Evolutionary conservation across 92 coral and sea anemone genomes (phyloP), one percentile per base, ranked within the genome.

Genomic region (Desmophyllum pertusum): DNA sequence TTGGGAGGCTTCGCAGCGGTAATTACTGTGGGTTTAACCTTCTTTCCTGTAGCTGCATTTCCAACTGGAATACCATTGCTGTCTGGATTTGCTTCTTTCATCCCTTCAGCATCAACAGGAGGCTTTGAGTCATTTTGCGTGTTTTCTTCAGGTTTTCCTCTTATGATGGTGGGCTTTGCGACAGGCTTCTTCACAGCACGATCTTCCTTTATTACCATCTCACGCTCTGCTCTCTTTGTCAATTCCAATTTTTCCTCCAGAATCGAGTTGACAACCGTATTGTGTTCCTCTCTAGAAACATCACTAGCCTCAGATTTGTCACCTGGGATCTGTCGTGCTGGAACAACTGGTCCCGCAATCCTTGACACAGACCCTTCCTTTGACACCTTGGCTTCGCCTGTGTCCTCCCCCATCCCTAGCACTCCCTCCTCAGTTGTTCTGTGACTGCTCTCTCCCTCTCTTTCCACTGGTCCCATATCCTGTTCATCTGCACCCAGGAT

Each of bases 21-120:
- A 27, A 91, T 81, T 13, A 88, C 72, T 0, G 94, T 82, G 70
- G 94, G 89, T 73, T 84, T 86, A 66, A 30, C 51, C 82, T 90
- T 93, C 14, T 75, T 46, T 73, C 39, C 41, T 39, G 43, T 35
- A 39, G 23, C 72, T 4, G 33, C 43, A 42, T 29, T 53, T 4
- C 18, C 23, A 35, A 42, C 83, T 27, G 84, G 10, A 45, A n/a
- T 43, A 23, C 3, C 36, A 50, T 63, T 17, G 13, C 30, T 7
- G 46, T 35, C 17, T 21, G 10, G 19, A 23, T 19, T 19, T 21
- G 51, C 48, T 29, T 73, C 68, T 25, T 31, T 71, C 9, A 19
- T 63, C 10, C 53, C 84, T 17, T 64, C 83, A 17, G 21, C 59
- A 23, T 52, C 84, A 14, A 18, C 66, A 1, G 37, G 2, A 27